Base-by-base conservation (phyloP, 2,113 vertebrate genomes). In the Vidua chalybeata region DNA sequence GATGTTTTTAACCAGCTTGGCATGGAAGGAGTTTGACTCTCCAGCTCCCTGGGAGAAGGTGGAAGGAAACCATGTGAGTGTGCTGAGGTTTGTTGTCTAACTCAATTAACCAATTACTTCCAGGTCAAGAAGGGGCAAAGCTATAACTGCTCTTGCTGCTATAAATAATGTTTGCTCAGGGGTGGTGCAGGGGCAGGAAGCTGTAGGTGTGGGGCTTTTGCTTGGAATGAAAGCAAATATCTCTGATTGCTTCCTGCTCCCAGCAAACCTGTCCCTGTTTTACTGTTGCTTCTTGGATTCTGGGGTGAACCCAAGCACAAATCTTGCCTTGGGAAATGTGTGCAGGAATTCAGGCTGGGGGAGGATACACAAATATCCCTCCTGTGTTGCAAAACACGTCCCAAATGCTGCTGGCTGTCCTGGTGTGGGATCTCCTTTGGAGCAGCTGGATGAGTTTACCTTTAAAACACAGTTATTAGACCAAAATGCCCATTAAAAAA, bases 61-160 rank as follows among this genome's bases (percentile, higher is more conserved):
- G 83, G 93, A 93, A 96, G 88, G 92, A 94, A 96, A 90, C 69
- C 56, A 27, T 10, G 45, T 0, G 3, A 86, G 31, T 33, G 9
- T 74, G 52, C 45, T 69, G 79, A 71, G 61, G 83, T 92, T 94
- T 96, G 92, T 96, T 93, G 83, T 74, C 85, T 61, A 78, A 88
- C 76, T 80, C 83, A 90, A 92, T 94, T 94, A 96, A 86, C 94
- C 90, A 88, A 92, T 94, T 92, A 88, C 94, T 97, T 97, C 96
- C 95, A 96, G 96, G 96, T 96, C 93, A 93, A 45, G 82, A 92
- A 84, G 56, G 95, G 94, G 83, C 94, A 97, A 95, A 94, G 88
- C 92, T 78, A 26, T 94, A 96, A 94, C 71, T n/a, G 76, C 75
- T 51, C 63, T 79, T 2, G 64, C 73, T 87, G 92, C 92, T 91